phyloP scores from a whole-genome alignment of 2,113 vertebrate genomes.

The Mesoclemmys tuberculata region DNA sequence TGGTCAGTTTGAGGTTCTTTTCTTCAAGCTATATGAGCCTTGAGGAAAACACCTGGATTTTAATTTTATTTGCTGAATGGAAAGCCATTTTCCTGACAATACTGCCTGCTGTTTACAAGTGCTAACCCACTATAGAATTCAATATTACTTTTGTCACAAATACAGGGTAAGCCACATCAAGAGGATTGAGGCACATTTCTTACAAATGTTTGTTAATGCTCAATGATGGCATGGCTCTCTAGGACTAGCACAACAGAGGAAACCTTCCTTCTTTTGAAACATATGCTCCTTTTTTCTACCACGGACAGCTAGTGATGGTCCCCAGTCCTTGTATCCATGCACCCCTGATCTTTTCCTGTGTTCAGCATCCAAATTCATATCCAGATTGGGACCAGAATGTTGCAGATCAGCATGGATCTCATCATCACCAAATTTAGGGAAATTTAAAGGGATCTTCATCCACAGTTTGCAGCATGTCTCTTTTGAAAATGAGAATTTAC shows the following conservation, averaged over 20 bases:
- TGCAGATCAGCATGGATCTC: neutral
- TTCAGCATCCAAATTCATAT: neutral
- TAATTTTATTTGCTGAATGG: neutral
- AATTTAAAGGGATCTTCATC: neutral
- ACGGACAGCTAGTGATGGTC: neutral
- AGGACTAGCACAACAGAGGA: too few species aligned
- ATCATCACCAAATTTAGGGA: neutral
- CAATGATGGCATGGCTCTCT: neutral
- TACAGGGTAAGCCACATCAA: neutral
- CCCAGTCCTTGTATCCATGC: neutral
- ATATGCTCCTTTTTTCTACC: neutral
- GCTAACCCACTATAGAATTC: neutral
- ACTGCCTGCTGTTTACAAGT: neutral
- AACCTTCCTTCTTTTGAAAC: neutral
- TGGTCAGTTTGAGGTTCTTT: neutral
- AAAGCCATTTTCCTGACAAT: neutral
- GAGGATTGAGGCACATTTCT: accelerated
- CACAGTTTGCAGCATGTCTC: neutral
- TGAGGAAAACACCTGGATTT: neutral
- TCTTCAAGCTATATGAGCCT: neutral
- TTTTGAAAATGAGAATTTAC: neutral
- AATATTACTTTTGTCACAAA: neutral
- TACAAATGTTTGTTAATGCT: neutral
- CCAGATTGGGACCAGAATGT: neutral
- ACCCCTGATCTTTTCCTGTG: neutral